Conservation (phyloP, 2,888 invertebrate genomes). For the Mythimna ferrago region DNA sequence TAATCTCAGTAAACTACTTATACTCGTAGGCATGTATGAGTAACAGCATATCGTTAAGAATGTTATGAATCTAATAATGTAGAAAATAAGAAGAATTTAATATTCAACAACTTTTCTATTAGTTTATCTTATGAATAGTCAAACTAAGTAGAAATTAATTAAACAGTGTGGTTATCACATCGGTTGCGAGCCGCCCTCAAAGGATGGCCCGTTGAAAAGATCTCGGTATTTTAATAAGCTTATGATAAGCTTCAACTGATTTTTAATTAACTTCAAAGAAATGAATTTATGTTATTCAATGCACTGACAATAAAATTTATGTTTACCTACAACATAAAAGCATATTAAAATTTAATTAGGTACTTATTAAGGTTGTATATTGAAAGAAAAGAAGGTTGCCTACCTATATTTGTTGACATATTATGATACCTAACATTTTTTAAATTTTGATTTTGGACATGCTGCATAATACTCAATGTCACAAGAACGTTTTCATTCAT, state of each 20-base stretch:
- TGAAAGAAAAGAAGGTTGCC: too few species aligned
- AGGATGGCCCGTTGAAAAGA: background rate
- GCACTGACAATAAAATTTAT: background rate
- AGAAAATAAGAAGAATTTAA: slow-evolving; percentile 27
- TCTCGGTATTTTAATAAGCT: slow-evolving; percentile 23
- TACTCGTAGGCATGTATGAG: too few species aligned
- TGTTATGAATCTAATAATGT: background rate
- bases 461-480: background rate
- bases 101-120: slow-evolving; percentile 22
- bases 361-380: too few species aligned
- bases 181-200: slow-evolving; percentile 3
- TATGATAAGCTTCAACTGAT: background rate
- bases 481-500: slow-evolving; percentile 15
- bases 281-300: background rate
- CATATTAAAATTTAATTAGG: too few species aligned
- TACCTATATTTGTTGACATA: background rate
- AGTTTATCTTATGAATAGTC: slow-evolving; percentile 41
- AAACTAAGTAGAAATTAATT: slow-evolving; percentile 42
- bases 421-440: too few species aligned
- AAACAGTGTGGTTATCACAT: slow-evolving; percentile 42
- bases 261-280: background rate
- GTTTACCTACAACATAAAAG: too few species aligned
- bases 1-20: background rate
- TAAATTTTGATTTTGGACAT: background rate
- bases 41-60: slow-evolving; percentile 1